Evolutionary conservation across 2,888 invertebrate species (phyloP).

Genomic region (Dynastes hyllus): DNA sequence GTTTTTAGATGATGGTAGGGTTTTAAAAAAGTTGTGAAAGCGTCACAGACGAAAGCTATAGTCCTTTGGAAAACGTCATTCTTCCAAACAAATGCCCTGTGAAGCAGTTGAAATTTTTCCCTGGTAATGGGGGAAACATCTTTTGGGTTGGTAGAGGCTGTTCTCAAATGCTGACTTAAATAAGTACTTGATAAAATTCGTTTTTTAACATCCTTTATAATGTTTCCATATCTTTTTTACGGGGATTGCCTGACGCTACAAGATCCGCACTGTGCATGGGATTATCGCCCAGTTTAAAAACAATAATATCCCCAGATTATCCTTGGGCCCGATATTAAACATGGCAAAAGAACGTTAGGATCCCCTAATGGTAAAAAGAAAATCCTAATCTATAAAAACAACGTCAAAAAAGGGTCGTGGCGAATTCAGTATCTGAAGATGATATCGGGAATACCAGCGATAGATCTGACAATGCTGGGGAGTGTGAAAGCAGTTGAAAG

Average conservation of each 20-base stretch:
- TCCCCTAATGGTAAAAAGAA: constrained; percentile 60
- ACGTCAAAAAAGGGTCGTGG: constrained; percentile 33
- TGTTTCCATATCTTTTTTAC: constrained; percentile 54
- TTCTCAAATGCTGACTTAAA: constrained; percentile 77
- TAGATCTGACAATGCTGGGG: constrained; percentile 56
- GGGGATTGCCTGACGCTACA: constrained; percentile 92
- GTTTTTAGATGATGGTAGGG: constrained; percentile 87
- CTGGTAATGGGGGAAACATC: constrained; percentile 84
- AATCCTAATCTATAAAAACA: constrained; percentile 46
- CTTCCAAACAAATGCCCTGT: constrained; percentile 82
- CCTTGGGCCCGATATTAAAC: constrained; percentile 80
- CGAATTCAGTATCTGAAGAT: constrained; percentile 43
- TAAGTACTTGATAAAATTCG: constrained; percentile 63
- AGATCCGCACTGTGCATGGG: constrained; percentile 99
- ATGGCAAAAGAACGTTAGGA: constrained; percentile 77
- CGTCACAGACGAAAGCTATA: constrained; percentile 77
- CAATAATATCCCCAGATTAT: constrained; percentile 68
- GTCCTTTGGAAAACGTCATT: constrained; percentile 89
- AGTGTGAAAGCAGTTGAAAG: constrained; percentile 65
- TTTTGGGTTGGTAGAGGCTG: constrained; percentile 93
- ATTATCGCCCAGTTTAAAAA: constrained; percentile 76
- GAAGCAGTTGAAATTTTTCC: constrained; percentile 84
- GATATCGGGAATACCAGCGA: constrained; percentile 58
- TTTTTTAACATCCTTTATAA: constrained; percentile 21
- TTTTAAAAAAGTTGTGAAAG: constrained; percentile 93